Evolutionary conservation across 2,888 invertebrate species (phyloP).

Genomic region (Ditylenchus weischeri): DNA sequence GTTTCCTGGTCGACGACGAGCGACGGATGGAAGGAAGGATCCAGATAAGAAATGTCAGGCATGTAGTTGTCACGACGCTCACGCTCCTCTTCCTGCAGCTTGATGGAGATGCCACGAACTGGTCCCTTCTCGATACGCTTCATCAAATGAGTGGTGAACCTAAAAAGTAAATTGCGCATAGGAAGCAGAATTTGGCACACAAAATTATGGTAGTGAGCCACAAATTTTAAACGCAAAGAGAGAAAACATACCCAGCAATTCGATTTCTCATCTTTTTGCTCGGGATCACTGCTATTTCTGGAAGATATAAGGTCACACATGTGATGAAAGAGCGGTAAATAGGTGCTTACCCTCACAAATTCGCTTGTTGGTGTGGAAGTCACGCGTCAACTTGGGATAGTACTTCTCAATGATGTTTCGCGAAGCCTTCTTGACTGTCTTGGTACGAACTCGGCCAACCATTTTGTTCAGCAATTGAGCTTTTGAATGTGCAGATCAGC

Average conservation of each 20-base stretch:
- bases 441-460: conserved; percentile 96
- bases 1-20: conserved; percentile 97
- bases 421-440: conserved; percentile 98
- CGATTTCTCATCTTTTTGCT: conserved; percentile 95
- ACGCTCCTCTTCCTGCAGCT: conserved; percentile 98
- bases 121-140: conserved; percentile 94
- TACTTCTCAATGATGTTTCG: conserved; percentile 99
- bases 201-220: neutral
- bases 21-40: conserved; percentile 71
- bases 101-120: conserved; percentile 97
- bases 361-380: conserved; percentile 98
- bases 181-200: too few relatives aligned
- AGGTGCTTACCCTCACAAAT: conserved; percentile 74
- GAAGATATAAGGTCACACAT: conserved; percentile 61
- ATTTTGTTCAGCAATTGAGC: conserved; percentile 4
- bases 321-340: conserved; percentile 59
- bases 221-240: neutral
- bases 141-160: conserved; percentile 99
- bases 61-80: conserved; percentile 99
- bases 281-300: conserved; percentile 95
- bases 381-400: conserved; percentile 91
- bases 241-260: conserved; percentile 88
- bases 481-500: neutral
- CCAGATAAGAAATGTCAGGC: conserved; percentile 65
- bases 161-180: conserved; percentile 63